Evolutionary conservation across 2,113 vertebrate species (phyloP), one percentile per base, ranked within the genome.

Genomic region (Rhinogobius similis): DNA sequence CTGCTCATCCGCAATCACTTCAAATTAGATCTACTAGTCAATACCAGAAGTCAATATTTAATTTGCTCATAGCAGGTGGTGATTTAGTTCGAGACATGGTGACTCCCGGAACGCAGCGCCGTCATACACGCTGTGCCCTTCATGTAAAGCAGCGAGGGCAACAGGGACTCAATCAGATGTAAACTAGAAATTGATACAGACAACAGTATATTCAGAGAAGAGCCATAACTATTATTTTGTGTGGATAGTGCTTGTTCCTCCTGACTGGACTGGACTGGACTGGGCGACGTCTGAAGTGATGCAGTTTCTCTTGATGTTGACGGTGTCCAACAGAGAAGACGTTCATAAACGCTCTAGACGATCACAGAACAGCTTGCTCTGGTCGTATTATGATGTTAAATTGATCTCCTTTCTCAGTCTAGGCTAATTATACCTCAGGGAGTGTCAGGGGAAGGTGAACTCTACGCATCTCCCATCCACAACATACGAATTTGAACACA

Each of bases 11-110:
- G 78, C 90, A 92, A 93, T 89, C 92, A 83, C 92, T 91, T 92
- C 91, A 93, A 93, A 95, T 94, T 91, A 93, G 93, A 94, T 92
- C 91, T 84, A 90, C 83, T 62, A 84, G 92, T 93, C 94, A 92
- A 93, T 94, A 91, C 87, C 72, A 91, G 55, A 43, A 87, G 88
- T 93, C 95, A 91, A 93, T 94, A 94, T 94, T 94, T 94, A 93
- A 94, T 95, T 93, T 93, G 89, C 91, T 91, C 92, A 72, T 89
- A 88, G 94, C 87, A 89, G 92, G 93, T 90, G 92, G 93, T n/a
- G 44, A 92, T 88, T 88, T 67, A 88, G 83, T 82, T 74, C 68
- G 70, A 26, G 68, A 58, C 72, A 23, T 32, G 71, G 65, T 56
- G 73, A 65, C 73, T 56, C 64, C 18, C 62, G 23, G n/a, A 18